These are phyloP conservation scores for Scortum barcoo DNA, from an alignment of 2,113 vertebrate genomes.

Conservation along the genomic window DNA sequence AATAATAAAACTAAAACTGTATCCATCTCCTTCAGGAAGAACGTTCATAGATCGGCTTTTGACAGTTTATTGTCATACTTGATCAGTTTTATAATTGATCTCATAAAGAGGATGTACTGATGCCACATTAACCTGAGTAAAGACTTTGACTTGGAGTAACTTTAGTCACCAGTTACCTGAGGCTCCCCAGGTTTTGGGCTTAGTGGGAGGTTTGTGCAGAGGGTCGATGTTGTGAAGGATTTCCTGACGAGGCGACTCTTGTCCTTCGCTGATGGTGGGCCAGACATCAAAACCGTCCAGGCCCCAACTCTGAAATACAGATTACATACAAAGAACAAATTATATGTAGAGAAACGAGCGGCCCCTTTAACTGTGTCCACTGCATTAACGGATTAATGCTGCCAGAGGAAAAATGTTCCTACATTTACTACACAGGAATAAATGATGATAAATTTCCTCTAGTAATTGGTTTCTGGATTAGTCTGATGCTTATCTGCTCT, in stretches of 20 bases:
- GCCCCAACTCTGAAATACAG: constrained; percentile 69
- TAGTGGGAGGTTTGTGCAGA: constrained; percentile 86
- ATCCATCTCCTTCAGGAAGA: too few species aligned
- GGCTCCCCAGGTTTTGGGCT: constrained; percentile 46
- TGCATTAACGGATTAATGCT: neutral
- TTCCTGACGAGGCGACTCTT: constrained; percentile 90
- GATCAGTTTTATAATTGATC: too few species aligned
- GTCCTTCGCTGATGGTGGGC: constrained; percentile 91
- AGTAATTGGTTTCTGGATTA: neutral
- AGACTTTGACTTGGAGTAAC: neutral
- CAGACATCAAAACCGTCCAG: constrained; percentile 94
- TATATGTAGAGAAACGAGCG: neutral
- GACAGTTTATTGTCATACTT: too few species aligned
- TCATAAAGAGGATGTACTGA: neutral
- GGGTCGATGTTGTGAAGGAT: constrained; percentile 98
- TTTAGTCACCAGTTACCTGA: constrained; percentile 25
- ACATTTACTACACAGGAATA: constrained; percentile 7
- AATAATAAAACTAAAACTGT: neutral
- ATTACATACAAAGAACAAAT: neutral
- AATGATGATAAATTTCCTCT: constrained; percentile 2
- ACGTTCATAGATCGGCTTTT: too few species aligned
- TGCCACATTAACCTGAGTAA: neutral
- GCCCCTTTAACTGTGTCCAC: neutral
- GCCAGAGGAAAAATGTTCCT: neutral
- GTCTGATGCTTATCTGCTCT: neutral